These are phyloP conservation scores for Polydrusus tereticollis DNA, from an alignment of 2,888 invertebrate species.

Conservation along the genomic window DNA sequence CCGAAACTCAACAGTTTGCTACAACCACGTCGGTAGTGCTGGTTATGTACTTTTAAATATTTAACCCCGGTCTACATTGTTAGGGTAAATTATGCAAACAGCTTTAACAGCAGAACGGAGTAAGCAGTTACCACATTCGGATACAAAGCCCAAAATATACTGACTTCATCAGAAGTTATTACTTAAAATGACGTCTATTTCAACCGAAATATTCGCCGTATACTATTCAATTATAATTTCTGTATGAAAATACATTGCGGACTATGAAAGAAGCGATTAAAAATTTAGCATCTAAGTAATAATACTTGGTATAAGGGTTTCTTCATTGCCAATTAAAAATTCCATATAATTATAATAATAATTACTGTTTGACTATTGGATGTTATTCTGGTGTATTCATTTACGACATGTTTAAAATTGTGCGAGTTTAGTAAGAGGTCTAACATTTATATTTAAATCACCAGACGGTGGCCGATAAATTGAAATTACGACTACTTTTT, in stretches of 20 bases:
- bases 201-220: slow-evolving; percentile 7
- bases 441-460: no score
- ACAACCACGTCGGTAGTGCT: background rate
- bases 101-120: slow-evolving; percentile 26
- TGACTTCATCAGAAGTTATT: slow-evolving; percentile 45
- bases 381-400: no score
- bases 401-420: no score
- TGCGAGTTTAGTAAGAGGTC: no score
- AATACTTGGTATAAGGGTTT: no score
- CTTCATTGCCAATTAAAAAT: no score
- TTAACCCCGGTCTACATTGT: slow-evolving; percentile 12
- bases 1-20: background rate
- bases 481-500: no score
- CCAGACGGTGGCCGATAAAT: no score
- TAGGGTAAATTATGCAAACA: slow-evolving; percentile 28
- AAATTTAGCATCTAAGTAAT: no score
- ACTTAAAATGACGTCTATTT: slow-evolving; percentile 22
- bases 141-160: slow-evolving; percentile 36
- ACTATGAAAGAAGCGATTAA: background rate
- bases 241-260: background rate
- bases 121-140: slow-evolving; percentile 48
- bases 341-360: no score
- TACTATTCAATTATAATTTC: slow-evolving; percentile 24
- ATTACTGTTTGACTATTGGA: no score
- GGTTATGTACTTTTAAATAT: slow-evolving; percentile 25